phyloP scores from a whole-genome alignment of 2,888 invertebrate genomes.

The Argyresthia goedartella region DNA sequence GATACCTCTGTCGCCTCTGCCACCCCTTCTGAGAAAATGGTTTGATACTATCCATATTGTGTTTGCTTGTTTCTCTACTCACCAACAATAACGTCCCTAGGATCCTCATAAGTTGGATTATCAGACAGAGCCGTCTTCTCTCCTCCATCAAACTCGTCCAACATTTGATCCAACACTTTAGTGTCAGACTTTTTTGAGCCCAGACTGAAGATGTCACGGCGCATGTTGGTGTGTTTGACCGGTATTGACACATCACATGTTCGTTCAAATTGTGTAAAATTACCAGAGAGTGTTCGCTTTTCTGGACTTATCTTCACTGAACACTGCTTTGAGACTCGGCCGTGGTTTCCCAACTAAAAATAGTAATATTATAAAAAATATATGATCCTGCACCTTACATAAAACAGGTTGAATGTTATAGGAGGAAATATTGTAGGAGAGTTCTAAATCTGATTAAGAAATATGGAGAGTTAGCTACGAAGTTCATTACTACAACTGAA shows the following conservation, averaged over 20 bases:
- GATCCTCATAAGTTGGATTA: slow-evolving; percentile 55
- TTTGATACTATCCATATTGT: too few relatives aligned
- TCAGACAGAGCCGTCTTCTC: slow-evolving; percentile 20
- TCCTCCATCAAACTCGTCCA: slow-evolving; percentile 15
- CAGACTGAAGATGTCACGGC: slow-evolving; percentile 41
- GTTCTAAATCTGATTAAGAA: too few relatives aligned
- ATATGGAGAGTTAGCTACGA: too few relatives aligned
- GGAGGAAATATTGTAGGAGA: too few relatives aligned
- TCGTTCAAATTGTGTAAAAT: slow-evolving; percentile 34
- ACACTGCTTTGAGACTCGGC: slow-evolving; percentile 23
- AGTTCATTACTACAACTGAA: too few relatives aligned
- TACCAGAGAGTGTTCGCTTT: slow-evolving; percentile 41
- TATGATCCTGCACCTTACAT: too few relatives aligned
- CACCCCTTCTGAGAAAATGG: too few relatives aligned
- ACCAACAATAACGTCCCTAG: slow-evolving; percentile 50
- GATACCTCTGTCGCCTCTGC: too few relatives aligned
- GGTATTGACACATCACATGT: slow-evolving; percentile 33
- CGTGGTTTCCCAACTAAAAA: slow-evolving; percentile 1
- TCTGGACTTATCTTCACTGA: slow-evolving; percentile 20
- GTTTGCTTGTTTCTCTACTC: too few relatives aligned
- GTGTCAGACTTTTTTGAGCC: slow-evolving; percentile 37
- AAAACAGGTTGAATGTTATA: too few relatives aligned
- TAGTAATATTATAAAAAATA: too few relatives aligned
- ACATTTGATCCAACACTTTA: slow-evolving; percentile 21
- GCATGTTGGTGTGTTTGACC: slow-evolving; percentile 35